phyloP scores from a whole-genome alignment of 2,888 invertebrate species.

The Octonoba sinensis region DNA sequence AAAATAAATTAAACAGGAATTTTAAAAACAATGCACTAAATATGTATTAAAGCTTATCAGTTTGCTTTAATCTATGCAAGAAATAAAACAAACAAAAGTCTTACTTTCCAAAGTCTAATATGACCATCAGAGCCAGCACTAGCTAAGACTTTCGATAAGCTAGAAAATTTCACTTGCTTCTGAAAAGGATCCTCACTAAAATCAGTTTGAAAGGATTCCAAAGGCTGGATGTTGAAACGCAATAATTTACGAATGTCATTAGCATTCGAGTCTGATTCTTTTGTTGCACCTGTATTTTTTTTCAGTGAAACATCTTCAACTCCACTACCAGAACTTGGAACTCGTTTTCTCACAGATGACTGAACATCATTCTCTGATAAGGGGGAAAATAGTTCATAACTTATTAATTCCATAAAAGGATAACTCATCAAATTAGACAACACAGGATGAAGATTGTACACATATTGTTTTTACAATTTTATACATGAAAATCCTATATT shows the following conservation, averaged over 20 bases:
- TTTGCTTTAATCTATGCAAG: no score
- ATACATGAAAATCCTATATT: no score
- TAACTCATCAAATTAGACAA: no score
- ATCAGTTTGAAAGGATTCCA: constrained; percentile 71
- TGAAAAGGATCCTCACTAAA: constrained; percentile 83
- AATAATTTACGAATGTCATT: constrained; percentile 67
- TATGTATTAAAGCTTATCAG: no score
- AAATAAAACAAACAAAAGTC: background rate
- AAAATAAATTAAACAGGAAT: no score
- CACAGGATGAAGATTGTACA: no score
- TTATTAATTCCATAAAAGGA: no score
- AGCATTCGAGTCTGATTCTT: constrained; percentile 50
- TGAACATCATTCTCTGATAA: constrained; percentile 67
- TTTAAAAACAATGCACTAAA: no score
- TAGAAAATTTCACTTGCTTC: constrained; percentile 85
- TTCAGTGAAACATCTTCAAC: background rate
- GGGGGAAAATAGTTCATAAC: no score
- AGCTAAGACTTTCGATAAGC: constrained; percentile 83
- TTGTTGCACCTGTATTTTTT: constrained; percentile 1
- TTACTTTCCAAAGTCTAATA: constrained; percentile 84
- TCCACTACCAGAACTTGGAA: no score
- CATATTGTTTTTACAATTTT: no score
- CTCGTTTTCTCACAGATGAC: constrained; percentile 14
- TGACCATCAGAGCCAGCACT: constrained; percentile 93
- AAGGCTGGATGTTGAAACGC: constrained; percentile 70